Evolutionary conservation across 2,888 invertebrate genomes (phyloP).

Genomic region (Tridacna gigas): DNA sequence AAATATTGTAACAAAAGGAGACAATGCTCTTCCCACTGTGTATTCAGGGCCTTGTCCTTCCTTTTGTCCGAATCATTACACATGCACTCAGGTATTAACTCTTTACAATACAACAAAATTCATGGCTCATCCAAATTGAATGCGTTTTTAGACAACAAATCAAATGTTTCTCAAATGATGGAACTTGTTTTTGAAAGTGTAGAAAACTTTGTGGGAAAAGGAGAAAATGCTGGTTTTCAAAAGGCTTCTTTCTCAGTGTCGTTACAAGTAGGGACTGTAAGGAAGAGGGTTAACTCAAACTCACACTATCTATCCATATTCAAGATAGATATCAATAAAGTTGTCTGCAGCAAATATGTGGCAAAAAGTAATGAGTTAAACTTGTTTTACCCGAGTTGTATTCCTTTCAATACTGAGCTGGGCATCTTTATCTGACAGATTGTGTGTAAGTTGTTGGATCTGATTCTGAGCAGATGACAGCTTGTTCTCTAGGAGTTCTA

Average conservation of each 20-base stretch:
- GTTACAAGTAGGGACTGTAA: no score
- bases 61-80: no score
- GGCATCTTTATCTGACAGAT: conserved; percentile 76
- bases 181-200: neutral
- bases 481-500: conserved; percentile 65
- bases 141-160: no score
- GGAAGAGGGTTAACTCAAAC: no score
- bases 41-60: no score
- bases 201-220: neutral
- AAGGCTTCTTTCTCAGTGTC: no score
- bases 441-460: conserved; percentile 72
- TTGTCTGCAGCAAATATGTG: no score
- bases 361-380: neutral
- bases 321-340: no score
- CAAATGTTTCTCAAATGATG: neutral
- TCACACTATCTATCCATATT: no score
- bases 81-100: neutral
- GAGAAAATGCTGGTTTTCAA: neutral
- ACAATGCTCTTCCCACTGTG: neutral
- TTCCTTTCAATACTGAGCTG: conserved; percentile 75
- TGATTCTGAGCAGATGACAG: conserved; percentile 69
- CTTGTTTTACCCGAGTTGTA: conserved; percentile 9
- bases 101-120: neutral
- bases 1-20: neutral
- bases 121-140: no score